Evolutionary conservation across 2,113 vertebrate species (phyloP), one percentile per base, ranked within the genome.

Genomic region (Alexandromys fortis): DNA sequence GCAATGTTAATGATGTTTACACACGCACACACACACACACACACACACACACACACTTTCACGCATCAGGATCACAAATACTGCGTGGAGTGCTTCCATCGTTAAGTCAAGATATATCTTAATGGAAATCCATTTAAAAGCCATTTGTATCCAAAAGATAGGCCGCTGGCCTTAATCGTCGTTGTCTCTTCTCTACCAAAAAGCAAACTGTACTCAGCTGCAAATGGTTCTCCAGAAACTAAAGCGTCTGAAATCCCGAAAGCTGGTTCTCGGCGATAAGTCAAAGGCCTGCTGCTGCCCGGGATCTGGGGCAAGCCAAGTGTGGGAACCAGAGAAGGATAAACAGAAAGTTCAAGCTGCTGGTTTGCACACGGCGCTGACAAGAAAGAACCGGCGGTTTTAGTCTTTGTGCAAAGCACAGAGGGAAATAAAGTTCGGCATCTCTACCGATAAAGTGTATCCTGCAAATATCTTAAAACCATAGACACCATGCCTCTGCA

Each of bases 41-140:
- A n/a, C n/a, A 89, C 49, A 86, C 49, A 63, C 30, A 63, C 9
- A 11, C 45, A 42, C 24, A 42, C 47, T 70, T 61, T 77, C 47
- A 93, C 33, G 93, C 52, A 87, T 68, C 68, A 86, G 35, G 30
- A 81, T 92, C 78, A 97, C 58, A 92, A 86, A 95, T 75, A 65
- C 33, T 73, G 70, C 76, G 81, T 94, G 38, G 86, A 89, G 49
- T 13, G 45, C n/a, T 94, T 91, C 61, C 21, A 67, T 65, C 28
- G 16, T n/a, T 61, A 38, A 91, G 7, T 90, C 86, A 49, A 89
- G 13, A 14, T 47, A 81, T 81, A 92, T 49, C 52, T 86, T 93
- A 82, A 83, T 86, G 63, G 35, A 97, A 94, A 94, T 86, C 79
- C 90, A 89, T 81, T 87, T 89, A 90, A 96, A 97, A 97, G 21